These are phyloP conservation scores for Geophilus truncorum DNA, from an alignment of 2,888 invertebrate species.

Conservation along the genomic window DNA sequence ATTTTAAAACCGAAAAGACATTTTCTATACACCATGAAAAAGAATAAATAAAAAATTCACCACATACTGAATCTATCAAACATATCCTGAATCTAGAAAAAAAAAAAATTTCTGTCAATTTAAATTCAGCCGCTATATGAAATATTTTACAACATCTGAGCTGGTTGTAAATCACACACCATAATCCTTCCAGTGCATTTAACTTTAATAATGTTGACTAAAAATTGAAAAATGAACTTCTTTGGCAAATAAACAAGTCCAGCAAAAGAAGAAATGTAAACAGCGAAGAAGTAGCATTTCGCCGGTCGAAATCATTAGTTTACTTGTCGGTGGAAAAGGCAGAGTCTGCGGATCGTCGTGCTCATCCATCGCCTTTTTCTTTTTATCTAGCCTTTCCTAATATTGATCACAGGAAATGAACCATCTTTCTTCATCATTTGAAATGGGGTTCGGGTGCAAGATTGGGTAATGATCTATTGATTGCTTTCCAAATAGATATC, in stretches of 20 bases:
- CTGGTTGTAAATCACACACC: not conserved
- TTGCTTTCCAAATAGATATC: not conserved
- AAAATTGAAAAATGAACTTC: not conserved
- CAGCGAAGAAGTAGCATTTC: not conserved
- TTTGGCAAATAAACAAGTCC: not conserved
- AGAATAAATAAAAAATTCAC: not conserved
- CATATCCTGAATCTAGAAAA: not conserved
- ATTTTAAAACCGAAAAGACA: not conserved
- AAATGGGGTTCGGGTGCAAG: not conserved
- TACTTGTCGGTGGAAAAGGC: not conserved
- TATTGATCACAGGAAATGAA: slow-evolving; percentile 20
- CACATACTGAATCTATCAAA: not conserved
- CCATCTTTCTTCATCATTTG: not conserved
- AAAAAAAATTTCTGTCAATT: not conserved
- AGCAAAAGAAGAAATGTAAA: not conserved
- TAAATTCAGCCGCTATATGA: not conserved
- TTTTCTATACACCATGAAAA: not conserved
- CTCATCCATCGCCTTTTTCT: not conserved
- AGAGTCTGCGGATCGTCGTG: not conserved
- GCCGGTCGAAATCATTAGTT: not conserved
- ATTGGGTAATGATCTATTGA: slow-evolving; percentile 16
- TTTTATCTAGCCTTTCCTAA: not conserved
- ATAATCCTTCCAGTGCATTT: not conserved
- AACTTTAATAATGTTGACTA: not conserved
- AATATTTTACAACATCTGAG: not conserved